Evolutionary conservation across 2,797 vertebrate genomes (phyloP).

Genomic region (Pangasius krempfi): DNA sequence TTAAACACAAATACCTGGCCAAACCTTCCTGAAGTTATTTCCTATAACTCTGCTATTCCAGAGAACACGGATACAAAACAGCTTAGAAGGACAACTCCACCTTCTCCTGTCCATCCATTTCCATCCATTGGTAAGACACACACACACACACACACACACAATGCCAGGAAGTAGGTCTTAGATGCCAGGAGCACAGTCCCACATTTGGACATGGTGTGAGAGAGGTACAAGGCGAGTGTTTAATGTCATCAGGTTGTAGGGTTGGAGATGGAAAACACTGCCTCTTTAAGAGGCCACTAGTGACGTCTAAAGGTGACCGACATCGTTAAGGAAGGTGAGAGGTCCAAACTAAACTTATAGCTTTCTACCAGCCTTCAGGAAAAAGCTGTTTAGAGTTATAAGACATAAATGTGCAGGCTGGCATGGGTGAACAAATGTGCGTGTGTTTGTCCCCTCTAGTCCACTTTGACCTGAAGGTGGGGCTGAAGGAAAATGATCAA

Average conservation of each 20-base stretch:
- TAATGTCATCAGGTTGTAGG: constrained; percentile 14
- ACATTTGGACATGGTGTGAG: constrained; percentile 14
- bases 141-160: constrained; percentile 52
- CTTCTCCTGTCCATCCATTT: constrained; percentile 49
- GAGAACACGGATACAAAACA: constrained; percentile 51
- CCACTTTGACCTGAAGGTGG: constrained; percentile 23
- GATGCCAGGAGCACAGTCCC: constrained; percentile 38
- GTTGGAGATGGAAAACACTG: constrained; percentile 8
- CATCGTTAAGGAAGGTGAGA: neutral
- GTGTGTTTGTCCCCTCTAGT: constrained; percentile 5
- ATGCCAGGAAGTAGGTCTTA: constrained; percentile 58
- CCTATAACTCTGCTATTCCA: constrained; percentile 51
- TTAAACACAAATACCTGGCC: constrained; percentile 44
- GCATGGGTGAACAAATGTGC: neutral
- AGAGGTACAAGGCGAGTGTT: neutral
- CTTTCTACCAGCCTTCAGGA: constrained; percentile 11
- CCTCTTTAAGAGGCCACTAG: neutral
- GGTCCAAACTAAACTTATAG: constrained; percentile 9
- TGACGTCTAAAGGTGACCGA: constrained; percentile 6
- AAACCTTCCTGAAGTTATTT: constrained; percentile 58
- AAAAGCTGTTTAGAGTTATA: neutral
- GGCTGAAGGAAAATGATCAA: neutral
- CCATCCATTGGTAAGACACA: constrained; percentile 40
- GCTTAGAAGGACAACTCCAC: constrained; percentile 53
- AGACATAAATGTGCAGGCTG: neutral